These are phyloP conservation scores for Ginglymostoma cirratum DNA, from an alignment of 2,113 vertebrate species.

Conservation along the genomic window DNA sequence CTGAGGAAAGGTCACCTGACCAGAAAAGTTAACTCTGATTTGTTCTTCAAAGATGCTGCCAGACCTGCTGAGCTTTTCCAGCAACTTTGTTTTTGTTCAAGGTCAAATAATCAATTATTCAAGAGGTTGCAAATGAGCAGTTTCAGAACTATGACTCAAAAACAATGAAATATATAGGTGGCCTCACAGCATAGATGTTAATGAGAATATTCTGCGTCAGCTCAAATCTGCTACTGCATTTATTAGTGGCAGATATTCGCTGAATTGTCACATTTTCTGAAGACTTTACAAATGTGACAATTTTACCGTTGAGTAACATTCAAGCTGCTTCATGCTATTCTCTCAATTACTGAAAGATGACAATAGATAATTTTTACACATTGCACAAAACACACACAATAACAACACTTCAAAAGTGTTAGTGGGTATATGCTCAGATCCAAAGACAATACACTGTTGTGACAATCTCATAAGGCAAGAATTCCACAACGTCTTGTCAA, in stretches of 20 bases:
- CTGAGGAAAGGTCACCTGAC: too few species aligned
- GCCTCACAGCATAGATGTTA: slow-evolving; percentile 44
- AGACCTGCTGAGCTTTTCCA: too few species aligned
- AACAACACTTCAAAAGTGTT: background rate
- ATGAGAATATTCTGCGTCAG: slow-evolving; percentile 44
- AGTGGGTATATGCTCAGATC: background rate
- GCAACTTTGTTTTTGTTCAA: too few species aligned
- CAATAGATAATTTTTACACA: background rate
- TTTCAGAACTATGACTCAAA: slow-evolving; percentile 42
- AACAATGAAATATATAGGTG: slow-evolving; percentile 47
- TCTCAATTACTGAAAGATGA: background rate
- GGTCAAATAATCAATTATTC: slow-evolving; percentile 46
- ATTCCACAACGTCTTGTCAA: background rate
- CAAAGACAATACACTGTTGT: background rate
- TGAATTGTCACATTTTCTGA: background rate
- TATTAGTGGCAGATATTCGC: background rate
- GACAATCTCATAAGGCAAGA: background rate
- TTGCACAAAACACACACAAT: background rate
- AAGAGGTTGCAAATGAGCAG: slow-evolving; percentile 45
- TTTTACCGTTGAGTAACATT: background rate
- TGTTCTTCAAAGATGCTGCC: too few species aligned
- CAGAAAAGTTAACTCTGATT: too few species aligned
- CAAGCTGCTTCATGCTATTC: background rate
- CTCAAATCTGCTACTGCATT: background rate
- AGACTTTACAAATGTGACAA: slow-evolving; percentile 8